Conservation (phyloP, 37 sponge, comb jelly and placozoan species). For the Halisarca cf. caerulea region DNA sequence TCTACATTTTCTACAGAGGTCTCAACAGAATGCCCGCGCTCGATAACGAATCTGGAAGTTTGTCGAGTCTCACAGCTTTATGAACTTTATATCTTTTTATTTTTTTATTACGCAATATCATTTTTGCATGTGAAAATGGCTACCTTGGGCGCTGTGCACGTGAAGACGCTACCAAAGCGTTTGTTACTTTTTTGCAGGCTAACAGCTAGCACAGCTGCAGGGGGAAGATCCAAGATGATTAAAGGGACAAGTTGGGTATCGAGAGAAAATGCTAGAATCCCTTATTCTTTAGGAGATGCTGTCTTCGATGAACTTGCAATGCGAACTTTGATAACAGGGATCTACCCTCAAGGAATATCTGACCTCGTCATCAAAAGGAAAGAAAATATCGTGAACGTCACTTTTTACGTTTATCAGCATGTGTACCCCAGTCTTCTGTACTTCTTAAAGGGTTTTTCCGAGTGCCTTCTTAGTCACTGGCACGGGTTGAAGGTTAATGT, state of each 20-base stretch:
- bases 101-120: background rate
- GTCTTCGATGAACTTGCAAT: constrained; percentile 22
- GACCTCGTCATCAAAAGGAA: constrained; percentile 19
- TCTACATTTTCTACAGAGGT: too few relatives aligned
- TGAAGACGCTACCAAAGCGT: too few relatives aligned
- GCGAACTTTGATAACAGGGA: constrained; percentile 14
- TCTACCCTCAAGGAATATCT: constrained; percentile 18
- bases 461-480: background rate
- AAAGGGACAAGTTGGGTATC: too few relatives aligned
- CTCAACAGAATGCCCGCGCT: too few relatives aligned
- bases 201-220: too few relatives aligned
- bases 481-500: constrained; percentile 21
- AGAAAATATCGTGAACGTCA: background rate
- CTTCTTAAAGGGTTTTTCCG: constrained; percentile 20
- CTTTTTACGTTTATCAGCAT: constrained; percentile 11
- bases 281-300: constrained; percentile 10
- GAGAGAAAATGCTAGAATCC: background rate
- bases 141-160: background rate
- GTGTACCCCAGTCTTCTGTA: constrained; percentile 7
- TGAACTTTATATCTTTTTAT: background rate
- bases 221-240: too few relatives aligned
- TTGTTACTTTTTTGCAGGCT: too few relatives aligned
- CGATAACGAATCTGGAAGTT: background rate
- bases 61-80: constrained; percentile 8
- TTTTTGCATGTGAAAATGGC: background rate